Conservation (phyloP, 30 jellyfish, hydroid and myxozoan genomes). For the Pseudorhiza aurosa region DNA sequence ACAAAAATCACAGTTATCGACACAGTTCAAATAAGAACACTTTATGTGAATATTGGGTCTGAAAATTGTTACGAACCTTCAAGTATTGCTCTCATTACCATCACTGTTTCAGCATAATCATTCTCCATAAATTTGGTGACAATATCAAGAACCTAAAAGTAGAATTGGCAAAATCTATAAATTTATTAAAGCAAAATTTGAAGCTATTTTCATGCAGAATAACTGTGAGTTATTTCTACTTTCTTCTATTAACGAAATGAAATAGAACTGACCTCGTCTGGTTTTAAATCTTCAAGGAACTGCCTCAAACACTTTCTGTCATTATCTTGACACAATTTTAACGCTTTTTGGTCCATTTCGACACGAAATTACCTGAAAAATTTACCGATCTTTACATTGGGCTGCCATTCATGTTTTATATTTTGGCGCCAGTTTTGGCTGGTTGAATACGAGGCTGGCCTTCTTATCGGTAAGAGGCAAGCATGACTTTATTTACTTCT, state of each 20-base stretch:
- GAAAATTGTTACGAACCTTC: conserved; percentile 54
- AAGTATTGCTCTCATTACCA: conserved; percentile 25
- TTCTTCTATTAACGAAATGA: no score
- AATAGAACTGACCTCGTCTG: conserved; percentile 31
- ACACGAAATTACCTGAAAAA: no score
- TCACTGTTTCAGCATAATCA: conserved; percentile 22
- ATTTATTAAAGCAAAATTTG: not conserved
- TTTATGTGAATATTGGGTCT: no score
- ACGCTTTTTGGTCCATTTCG: conserved; percentile 40
- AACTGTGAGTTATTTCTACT: no score
- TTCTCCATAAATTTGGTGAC: conserved; percentile 20
- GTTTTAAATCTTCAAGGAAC: not conserved
- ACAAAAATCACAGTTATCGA: no score
- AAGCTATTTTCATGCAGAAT: no score
- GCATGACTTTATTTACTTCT: no score
- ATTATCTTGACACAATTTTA: conserved; percentile 20
- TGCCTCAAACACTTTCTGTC: conserved; percentile 7
- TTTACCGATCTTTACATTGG: no score
- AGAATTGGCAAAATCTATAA: not conserved
- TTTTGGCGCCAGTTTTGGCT: conserved; percentile 22
- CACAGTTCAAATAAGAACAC: no score
- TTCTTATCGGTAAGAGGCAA: conserved; percentile 7
- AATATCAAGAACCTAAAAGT: conserved; percentile 23
- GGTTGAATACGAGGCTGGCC: conserved; percentile 3
- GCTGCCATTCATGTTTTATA: not conserved